phyloP scores from a whole-genome alignment of 2,888 invertebrate genomes.

The Diadegma fenestrale region DNA sequence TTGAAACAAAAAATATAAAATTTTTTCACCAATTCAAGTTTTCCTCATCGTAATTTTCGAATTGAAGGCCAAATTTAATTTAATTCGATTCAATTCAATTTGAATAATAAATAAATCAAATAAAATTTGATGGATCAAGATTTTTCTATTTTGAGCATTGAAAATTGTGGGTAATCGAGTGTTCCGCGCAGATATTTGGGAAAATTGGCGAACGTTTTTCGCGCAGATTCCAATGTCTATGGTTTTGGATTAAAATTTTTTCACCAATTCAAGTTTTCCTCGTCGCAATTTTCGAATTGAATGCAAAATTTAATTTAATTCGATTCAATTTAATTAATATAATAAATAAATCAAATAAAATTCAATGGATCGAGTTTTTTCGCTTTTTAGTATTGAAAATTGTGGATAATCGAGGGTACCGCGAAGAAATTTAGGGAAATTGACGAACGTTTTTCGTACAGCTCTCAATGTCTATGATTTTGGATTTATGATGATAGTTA shows the following conservation, averaged over 20 bases:
- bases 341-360: too few species aligned
- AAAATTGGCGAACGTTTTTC: neutral
- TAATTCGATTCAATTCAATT: neutral
- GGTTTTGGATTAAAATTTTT: neutral
- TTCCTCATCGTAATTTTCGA: neutral
- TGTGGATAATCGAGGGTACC: neutral
- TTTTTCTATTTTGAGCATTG: neutral
- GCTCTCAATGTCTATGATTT: neutral
- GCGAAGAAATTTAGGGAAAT: neutral
- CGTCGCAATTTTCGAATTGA: neutral
- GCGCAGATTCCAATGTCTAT: neutral
- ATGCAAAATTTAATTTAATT: neutral
- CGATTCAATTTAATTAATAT: too few species aligned
- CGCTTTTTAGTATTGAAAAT: neutral
- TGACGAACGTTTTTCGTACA: neutral
- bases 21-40: neutral
- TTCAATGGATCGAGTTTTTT: neutral
- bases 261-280: neutral
- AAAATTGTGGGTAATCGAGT: neutral
- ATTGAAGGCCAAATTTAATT: neutral
- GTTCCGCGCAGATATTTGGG: neutral
- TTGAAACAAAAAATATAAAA: neutral
- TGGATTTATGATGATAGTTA: too few species aligned
- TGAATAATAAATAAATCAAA: too few species aligned
- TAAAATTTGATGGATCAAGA: neutral